A percentile compares a stretch with the other conserved stretches of the same genome.
These are phyloP conservation scores for Phrynocephalus versicolor DNA, from an alignment of 2,113 vertebrate genomes.

Conservation along the genomic window DNA sequence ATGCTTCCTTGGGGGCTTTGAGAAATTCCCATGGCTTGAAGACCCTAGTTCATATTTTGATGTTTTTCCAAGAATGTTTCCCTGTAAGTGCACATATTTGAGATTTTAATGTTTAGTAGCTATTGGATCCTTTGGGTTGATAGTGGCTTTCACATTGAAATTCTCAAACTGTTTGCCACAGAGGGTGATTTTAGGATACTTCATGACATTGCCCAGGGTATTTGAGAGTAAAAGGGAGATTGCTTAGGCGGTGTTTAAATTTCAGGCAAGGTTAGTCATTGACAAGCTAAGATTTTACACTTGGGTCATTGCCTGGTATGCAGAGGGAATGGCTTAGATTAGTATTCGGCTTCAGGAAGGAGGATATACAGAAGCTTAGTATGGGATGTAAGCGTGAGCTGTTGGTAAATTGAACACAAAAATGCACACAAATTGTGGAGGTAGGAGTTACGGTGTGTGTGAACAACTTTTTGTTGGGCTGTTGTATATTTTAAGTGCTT, in stretches of 20 bases:
- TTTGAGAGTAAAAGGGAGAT: neutral
- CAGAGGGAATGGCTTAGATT: neutral
- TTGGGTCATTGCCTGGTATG: neutral
- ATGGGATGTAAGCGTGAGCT: neutral
- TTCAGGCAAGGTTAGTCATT: neutral
- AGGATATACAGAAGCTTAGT: neutral
- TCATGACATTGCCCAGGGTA: neutral
- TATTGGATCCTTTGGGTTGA: neutral
- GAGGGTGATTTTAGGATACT: neutral
- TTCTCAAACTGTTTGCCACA: neutral
- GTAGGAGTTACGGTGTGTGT: neutral
- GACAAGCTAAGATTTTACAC: neutral
- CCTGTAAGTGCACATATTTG: neutral
- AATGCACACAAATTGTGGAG: neutral
- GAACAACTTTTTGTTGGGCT: neutral
- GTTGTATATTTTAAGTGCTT: neutral
- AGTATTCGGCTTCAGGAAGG: neutral
- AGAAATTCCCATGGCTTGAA: neutral
- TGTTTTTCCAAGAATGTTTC: neutral
- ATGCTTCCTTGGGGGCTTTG: slow-evolving; percentile 21
- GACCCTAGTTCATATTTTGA: neutral
- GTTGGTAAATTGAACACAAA: neutral
- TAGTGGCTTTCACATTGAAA: neutral
- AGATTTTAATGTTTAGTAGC: neutral
- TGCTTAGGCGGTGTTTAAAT: neutral